phyloP scores from a whole-genome alignment of 1,140 invertebrate genomes.

The Nasonia vitripennis region DNA sequence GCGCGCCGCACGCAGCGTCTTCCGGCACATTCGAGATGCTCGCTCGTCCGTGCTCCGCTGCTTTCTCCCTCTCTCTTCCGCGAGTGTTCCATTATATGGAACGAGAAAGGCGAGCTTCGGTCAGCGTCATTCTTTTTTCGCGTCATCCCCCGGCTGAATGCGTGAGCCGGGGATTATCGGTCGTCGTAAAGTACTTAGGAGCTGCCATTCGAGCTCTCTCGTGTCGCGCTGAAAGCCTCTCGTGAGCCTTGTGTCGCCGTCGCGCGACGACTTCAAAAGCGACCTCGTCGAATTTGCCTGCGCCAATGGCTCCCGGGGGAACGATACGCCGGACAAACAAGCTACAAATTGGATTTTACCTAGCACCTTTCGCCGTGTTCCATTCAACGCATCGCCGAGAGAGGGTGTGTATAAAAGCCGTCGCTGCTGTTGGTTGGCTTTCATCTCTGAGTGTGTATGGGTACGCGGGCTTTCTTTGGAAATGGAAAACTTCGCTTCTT shows the following conservation, averaged over 20 bases:
- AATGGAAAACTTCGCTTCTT: constrained; percentile 35
- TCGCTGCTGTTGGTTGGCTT: background rate
- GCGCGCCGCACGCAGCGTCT: background rate
- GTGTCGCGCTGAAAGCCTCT: constrained; percentile 3
- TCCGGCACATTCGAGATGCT: background rate
- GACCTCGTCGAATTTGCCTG: constrained; percentile 16
- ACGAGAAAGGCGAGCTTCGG: background rate
- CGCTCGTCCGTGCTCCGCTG: background rate
- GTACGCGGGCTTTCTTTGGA: background rate
- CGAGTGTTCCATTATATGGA: background rate
- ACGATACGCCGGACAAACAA: constrained; percentile 57
- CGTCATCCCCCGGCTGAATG: background rate
- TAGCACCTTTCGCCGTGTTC: background rate
- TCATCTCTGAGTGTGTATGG: constrained; percentile 1
- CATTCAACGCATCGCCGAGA: background rate
- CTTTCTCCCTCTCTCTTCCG: background rate
- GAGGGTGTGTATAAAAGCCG: background rate
- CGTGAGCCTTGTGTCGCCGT: background rate
- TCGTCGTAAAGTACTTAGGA: constrained; percentile 43
- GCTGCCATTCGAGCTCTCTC: background rate
- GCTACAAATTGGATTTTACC: constrained; percentile 60
- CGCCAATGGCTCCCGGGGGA: constrained; percentile 54
- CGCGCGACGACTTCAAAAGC: constrained; percentile 13
- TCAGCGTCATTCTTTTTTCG: background rate
- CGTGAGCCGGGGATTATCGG: constrained; percentile 48